phyloP scores from a whole-genome alignment of 37 sponge, comb jelly and placozoan genomes.

The Crambe crambe region DNA sequence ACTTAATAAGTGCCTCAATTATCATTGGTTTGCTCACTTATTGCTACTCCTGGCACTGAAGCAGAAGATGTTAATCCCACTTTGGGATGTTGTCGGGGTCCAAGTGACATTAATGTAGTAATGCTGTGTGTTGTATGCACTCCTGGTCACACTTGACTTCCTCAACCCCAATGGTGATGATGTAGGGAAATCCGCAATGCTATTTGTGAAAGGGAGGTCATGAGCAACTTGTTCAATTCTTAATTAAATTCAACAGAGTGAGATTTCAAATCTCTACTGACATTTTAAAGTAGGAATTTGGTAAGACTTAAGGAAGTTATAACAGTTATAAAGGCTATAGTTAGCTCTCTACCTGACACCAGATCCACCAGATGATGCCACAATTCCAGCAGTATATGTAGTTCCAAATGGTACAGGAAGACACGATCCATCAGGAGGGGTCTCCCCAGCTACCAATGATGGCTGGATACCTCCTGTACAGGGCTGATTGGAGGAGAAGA shows the following conservation, averaged over 20 bases:
- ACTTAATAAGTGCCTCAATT: too few relatives aligned
- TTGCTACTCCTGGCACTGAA: constrained; percentile 25
- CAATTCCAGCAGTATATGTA: constrained; percentile 13
- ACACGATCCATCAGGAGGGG: constrained; percentile 30
- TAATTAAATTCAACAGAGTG: too few relatives aligned
- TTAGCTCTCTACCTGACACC: constrained; percentile 31
- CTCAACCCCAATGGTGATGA: constrained; percentile 27
- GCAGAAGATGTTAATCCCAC: constrained; percentile 39
- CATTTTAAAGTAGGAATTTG: too few relatives aligned
- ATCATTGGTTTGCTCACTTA: constrained; percentile 17
- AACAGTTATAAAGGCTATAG: too few relatives aligned
- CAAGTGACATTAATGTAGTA: constrained; percentile 40
- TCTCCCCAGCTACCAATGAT: constrained; percentile 1
- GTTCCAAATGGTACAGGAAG: constrained; percentile 22
- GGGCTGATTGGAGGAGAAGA: constrained; percentile 7
- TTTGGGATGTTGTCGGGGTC: constrained; percentile 20
- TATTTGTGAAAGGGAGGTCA: too few relatives aligned
- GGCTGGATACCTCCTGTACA: constrained; percentile 15
- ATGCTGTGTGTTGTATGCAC: neutral
- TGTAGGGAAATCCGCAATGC: constrained; percentile 31
- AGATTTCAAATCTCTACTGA: too few relatives aligned
- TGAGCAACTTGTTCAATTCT: too few relatives aligned
- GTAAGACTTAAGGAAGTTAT: too few relatives aligned
- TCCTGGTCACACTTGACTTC: neutral
- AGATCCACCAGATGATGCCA: constrained; percentile 11